Evolutionary conservation across 2,797 vertebrate genomes (phyloP).

Genomic region (Coracias cyanogaster): DNA sequence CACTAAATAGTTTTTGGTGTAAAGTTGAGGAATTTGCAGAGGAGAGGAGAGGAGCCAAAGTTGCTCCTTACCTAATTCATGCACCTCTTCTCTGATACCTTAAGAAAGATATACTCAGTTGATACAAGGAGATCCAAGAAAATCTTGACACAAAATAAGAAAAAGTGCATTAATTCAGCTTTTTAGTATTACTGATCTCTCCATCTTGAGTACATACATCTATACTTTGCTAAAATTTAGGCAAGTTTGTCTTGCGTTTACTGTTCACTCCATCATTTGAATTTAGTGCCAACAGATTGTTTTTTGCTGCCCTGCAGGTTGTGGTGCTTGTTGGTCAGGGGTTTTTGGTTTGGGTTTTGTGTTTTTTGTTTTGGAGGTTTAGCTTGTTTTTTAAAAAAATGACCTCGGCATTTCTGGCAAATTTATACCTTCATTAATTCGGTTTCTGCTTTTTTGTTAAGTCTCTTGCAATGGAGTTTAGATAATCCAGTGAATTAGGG

Average conservation of each 20-base stretch:
- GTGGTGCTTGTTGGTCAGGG: not conserved
- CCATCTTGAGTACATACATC: not conserved
- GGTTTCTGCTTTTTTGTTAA: not conserved
- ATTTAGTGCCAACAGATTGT: not conserved
- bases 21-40: not conserved
- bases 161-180: not conserved
- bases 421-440: not conserved
- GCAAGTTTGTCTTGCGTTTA: not conserved
- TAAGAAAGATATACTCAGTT: not conserved
- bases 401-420: accelerated
- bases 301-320: not conserved
- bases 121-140: not conserved
- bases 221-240: not conserved
- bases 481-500: not conserved
- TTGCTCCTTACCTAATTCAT: too few relatives aligned
- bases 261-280: not conserved
- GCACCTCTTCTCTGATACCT: too few relatives aligned
- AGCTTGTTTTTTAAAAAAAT: not conserved
- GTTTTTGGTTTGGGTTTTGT: not conserved
- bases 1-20: not conserved
- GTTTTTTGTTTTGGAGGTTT: not conserved
- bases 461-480: not conserved
- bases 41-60: not conserved
- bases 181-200: not conserved
- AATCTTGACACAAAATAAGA: not conserved